phyloP scores from a whole-genome alignment of 2,113 vertebrate genomes.

The Microcebus griseorufus region DNA sequence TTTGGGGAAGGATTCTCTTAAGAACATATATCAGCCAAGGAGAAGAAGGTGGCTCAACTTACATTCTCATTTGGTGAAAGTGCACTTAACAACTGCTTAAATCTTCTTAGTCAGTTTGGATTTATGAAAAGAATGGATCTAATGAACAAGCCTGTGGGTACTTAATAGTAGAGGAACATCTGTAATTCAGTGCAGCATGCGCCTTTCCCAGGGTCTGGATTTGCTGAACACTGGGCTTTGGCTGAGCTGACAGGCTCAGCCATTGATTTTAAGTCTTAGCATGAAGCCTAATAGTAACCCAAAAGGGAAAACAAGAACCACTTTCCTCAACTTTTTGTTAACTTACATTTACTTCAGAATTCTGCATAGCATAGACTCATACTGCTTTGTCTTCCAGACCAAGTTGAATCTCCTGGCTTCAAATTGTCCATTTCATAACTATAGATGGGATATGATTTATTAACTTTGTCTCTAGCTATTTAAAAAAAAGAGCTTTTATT shows the following conservation, averaged over 20 bases:
- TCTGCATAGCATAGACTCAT: accelerated
- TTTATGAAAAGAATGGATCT: not conserved
- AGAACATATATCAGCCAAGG: not conserved
- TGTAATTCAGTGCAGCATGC: accelerated
- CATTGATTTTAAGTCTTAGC: not conserved
- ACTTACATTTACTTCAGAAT: not conserved
- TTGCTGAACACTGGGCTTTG: too few species aligned
- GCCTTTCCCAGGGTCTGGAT: not conserved
- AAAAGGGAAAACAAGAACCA: not conserved
- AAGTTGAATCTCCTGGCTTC: not conserved
- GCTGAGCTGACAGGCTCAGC: too few species aligned
- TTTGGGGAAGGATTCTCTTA: not conserved
- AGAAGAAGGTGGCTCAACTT: not conserved
- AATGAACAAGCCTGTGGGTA: too few species aligned
- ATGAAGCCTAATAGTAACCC: not conserved
- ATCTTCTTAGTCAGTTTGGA: too few species aligned
- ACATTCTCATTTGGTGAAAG: not conserved
- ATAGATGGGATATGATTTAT: slow-evolving; percentile 39
- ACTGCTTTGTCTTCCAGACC: not conserved
- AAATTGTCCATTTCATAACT: not conserved
- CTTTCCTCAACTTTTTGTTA: not conserved
- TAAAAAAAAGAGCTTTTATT: slow-evolving; percentile 10
- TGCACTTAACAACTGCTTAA: not conserved
- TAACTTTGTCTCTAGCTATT: slow-evolving; percentile 46
- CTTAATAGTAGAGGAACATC: not conserved